Conservation (phyloP, 2,113 vertebrate genomes). For the Pluvialis apricaria region DNA sequence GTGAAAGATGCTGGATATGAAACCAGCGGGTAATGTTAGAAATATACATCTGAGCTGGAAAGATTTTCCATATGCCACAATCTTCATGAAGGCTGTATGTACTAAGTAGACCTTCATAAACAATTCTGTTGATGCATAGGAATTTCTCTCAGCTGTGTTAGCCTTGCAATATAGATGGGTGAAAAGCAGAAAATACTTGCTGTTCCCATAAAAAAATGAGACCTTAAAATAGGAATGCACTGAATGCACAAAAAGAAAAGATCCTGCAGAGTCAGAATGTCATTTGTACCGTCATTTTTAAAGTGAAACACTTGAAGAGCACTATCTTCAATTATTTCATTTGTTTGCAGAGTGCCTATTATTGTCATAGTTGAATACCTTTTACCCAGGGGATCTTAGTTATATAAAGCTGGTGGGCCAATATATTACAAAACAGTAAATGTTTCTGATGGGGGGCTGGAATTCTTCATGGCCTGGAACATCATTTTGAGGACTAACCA, state of each 20-base stretch:
- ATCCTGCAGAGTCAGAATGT: not conserved
- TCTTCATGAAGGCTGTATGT: not conserved
- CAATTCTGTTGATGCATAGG: not conserved
- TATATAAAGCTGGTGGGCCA: not conserved
- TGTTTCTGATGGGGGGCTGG: not conserved
- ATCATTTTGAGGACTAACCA: fast-evolving
- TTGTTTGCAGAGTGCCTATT: not conserved
- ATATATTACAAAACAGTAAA: not conserved
- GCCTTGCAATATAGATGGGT: not conserved
- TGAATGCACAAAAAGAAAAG: not conserved
- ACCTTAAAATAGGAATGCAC: not conserved
- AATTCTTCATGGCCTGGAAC: not conserved
- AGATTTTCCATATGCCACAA: not conserved
- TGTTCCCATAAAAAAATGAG: not conserved
- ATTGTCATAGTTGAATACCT: not conserved
- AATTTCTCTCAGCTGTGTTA: not conserved
- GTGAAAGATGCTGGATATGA: not conserved
- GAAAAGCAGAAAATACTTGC: not conserved
- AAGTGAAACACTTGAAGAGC: not conserved
- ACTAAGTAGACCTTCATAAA: not conserved
- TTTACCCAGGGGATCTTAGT: not conserved
- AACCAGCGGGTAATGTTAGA: not conserved
- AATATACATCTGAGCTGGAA: not conserved
- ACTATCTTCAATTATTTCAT: not conserved
- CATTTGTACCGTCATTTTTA: not conserved